Evolutionary conservation across 2,113 vertebrate genomes (phyloP), one percentile per base, ranked within the genome.

Genomic region (Otus sunia): DNA sequence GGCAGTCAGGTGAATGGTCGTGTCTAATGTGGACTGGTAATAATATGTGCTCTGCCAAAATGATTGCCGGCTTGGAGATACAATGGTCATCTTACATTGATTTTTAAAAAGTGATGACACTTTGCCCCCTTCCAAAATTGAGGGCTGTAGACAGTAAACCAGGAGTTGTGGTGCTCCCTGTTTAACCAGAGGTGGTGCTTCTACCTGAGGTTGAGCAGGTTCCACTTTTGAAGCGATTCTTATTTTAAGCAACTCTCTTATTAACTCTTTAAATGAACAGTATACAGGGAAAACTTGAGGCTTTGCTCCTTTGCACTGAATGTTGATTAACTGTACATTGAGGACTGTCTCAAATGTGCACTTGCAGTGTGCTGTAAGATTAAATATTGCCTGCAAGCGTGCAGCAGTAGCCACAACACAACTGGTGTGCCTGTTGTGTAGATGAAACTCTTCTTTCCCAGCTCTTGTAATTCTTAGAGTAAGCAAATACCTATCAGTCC

Each of bases 401-500:
- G 41, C 34, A 30, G 32, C 14, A 26, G 62, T 21, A 37, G 20
- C 43, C 88, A 0, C n/a, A 37, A 5, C 15, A 30, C 19, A 37
- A 5, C 25, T 29, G 14, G 6, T 36, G 16, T 50, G 34, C 6
- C 2, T 16, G 9, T 17, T 9, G 0, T 15, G 9, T 37, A 68
- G 58, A 50, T 11, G 13, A 34, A 77, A 23, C 73, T 74, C 16
- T 68, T 47, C 14, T 11, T 82, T 66, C 71, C 17, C 12, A 58
- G 0, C 63, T 82, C 56, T 27, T 67, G 22, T 30, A 32, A 10
- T n/a, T 66, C 13, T 32, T 82, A 25, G n/a, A 43, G n/a, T 52
- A 21, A 86, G 34, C 32, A 63, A n/a, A 45, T 75, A 23, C 8
- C 3, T 27, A 0, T 67, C 7, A 9, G 0, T 17, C 7, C 11